Percentiles rank a stretch among this genome's conserved stretches.
phyloP scores from a whole-genome alignment of 1,140 invertebrate genomes.

The Ooceraea biroi region DNA sequence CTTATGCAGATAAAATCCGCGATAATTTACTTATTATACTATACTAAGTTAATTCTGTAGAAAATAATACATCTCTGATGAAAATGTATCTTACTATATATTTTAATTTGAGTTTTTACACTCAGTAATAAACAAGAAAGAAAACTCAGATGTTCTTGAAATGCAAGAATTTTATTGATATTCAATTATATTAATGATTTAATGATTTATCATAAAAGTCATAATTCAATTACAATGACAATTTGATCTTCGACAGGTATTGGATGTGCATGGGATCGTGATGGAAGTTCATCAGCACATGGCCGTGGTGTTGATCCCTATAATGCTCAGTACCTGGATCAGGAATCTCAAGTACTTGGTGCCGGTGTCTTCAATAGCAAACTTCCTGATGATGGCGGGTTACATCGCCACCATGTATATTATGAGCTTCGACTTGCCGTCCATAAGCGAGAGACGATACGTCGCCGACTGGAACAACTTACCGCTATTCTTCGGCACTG shows the following conservation, averaged over 20 bases:
- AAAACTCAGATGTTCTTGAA: not conserved
- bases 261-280: slow-evolving; percentile 88
- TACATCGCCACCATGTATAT: slow-evolving; percentile 91
- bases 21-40: too few species aligned
- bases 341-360: slow-evolving; percentile 92
- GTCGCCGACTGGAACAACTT: slow-evolving; percentile 87
- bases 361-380: slow-evolving; percentile 91
- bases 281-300: slow-evolving; percentile 90
- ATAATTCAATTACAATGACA: too few species aligned
- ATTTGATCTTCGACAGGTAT: slow-evolving; percentile 86
- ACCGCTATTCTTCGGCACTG: slow-evolving; percentile 92
- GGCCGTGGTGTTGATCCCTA: slow-evolving; percentile 90
- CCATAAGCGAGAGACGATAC: slow-evolving; percentile 86
- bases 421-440: slow-evolving; percentile 89
- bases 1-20: slow-evolving; percentile 12
- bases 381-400: slow-evolving; percentile 89
- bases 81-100: too few species aligned
- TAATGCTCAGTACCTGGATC: slow-evolving; percentile 91
- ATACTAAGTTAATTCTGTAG: too few species aligned
- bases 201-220: too few species aligned
- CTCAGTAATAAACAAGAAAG: slow-evolving; percentile 17
- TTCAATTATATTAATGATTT: too few species aligned
- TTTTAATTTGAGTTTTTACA: not conserved
- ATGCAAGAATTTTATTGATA: slow-evolving; percentile 19
- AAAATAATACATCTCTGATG: too few species aligned